Base-by-base conservation (phyloP, 2,797 vertebrate species). In the Leucoraja ocellata region DNA sequence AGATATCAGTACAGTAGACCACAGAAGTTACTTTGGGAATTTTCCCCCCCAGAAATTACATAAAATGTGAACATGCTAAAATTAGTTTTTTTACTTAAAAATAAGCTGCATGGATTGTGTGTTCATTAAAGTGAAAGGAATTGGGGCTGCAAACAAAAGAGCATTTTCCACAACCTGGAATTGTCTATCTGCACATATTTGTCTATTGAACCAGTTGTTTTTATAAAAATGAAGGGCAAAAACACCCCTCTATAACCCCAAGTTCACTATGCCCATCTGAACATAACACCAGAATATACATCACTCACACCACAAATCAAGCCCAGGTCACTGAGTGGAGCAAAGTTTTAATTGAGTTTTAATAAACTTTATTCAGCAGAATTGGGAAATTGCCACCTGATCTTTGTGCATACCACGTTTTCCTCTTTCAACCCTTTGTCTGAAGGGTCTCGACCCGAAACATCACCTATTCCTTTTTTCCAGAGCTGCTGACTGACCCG, bases 1-100 rank as follows among this genome's bases (percentile, higher is more conserved):
- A 79, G 74, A 61, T 13, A 46, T 76, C n/a, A 93, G 25, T 93
- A 94, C 93, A 93, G 93, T 93, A 93, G 94, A 7, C 58, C n/a
- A 28, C 18, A 54, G 94, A 28, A 14, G 16, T 10, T 88, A 93
- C 46, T 0, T 73, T 6, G 1, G 14, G 39, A 86, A 91, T 21
- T 21, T 63, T 4, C 1, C 68, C 8, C 68, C 68, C 68, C n/a
- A 36, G 84, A 68, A 68, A 88, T 9, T 21, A 32, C 61, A 32
- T 88, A n/a, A 32, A 32, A 9, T 46, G 9, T 9, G 61, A 61
- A 88, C 25, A 14, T 0, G 14, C 32, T 18, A 6, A 32, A 65
- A 5, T 21, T n/a, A 68, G 61, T 6, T 36, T 88, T 16, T 18
- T 88, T 36, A 68, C 14, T 36, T 88, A 1, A 88, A 84, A 36